These are phyloP conservation scores for Siderastrea siderea DNA, from an alignment of 92 coral and sea anemone species.

Conservation along the genomic window DNA sequence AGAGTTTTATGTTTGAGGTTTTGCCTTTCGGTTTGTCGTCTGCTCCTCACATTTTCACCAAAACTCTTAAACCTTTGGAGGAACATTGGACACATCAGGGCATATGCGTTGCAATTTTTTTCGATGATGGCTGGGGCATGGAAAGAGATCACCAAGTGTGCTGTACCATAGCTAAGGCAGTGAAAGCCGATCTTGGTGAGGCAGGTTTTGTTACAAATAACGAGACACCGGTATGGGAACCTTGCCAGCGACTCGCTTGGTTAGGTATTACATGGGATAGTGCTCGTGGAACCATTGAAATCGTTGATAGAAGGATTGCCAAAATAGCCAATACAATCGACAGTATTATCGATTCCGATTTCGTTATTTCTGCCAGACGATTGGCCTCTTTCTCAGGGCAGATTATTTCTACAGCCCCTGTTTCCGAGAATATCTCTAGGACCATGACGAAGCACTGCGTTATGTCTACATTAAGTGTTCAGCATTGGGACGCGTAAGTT, in stretches of 20 bases:
- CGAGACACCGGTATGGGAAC: constrained; percentile 61
- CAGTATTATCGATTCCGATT: background rate
- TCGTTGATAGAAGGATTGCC: constrained; percentile 43
- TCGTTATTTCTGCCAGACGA: constrained; percentile 33
- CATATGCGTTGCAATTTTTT: constrained; percentile 56
- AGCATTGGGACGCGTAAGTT: constrained; percentile 57
- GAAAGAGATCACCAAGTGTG: constrained; percentile 3
- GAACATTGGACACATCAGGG: constrained; percentile 59
- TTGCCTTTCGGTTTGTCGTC: constrained; percentile 51
- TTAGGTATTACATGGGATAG: constrained; percentile 66
- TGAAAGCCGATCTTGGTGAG: constrained; percentile 17
- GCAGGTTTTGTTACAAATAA: constrained; percentile 69
- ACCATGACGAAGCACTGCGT: constrained; percentile 71
- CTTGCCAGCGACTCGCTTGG: constrained; percentile 62
- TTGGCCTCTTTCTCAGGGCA: constrained; percentile 62
- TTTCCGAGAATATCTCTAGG: constrained; percentile 44
- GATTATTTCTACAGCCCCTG: constrained; percentile 62
- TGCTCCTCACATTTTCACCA: constrained; percentile 53
- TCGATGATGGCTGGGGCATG: constrained; percentile 38
- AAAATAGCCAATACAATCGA: constrained; percentile 32
- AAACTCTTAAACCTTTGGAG: constrained; percentile 62
- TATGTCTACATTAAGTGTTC: constrained; percentile 54
- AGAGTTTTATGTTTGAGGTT: constrained; percentile 33
- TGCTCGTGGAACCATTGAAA: constrained; percentile 49
- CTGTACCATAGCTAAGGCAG: background rate